Conservation (phyloP, 2,113 vertebrate genomes). For the human region GRCh38 chr11:10435501-10436000, state of each 20-base stretch:
- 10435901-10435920: not conserved
- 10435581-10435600: not conserved
- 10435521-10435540: not conserved
- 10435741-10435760: not conserved
- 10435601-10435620: not conserved
- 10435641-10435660: not conserved
- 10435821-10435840: not conserved
- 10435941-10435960: not conserved
- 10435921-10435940: not conserved
- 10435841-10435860: not conserved
- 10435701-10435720: not conserved
- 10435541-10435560: not conserved
- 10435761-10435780: conserved; percentile 14
- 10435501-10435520: not conserved
- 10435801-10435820: not conserved
- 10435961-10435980: not conserved
- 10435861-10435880: not conserved
- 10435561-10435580: not conserved
- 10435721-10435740: not conserved
- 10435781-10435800: not conserved
- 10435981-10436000: not conserved
- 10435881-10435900: not conserved
- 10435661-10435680: not conserved
- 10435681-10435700: not conserved
- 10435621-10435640: not conserved